These are phyloP conservation scores for Plecotus auritus DNA, from an alignment of 2,113 vertebrate genomes.

Conservation along the genomic window DNA sequence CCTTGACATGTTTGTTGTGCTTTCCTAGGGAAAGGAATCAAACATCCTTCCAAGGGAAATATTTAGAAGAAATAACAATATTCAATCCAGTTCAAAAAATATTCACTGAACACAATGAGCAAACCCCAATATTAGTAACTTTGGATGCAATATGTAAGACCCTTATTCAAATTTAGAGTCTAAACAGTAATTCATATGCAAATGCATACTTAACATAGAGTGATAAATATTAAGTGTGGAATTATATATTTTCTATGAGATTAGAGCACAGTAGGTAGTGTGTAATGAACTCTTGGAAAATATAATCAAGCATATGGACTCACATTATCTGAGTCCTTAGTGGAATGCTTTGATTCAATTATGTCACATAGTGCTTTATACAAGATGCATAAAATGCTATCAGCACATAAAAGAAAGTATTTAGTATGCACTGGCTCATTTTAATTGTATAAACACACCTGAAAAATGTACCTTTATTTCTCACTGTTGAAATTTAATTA, in stretches of 20 bases:
- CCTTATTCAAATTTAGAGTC: background rate
- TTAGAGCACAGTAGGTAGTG: constrained; percentile 47
- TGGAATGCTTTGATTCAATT: constrained; percentile 57
- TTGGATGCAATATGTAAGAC: background rate
- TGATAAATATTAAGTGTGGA: constrained; percentile 52
- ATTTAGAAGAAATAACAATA: background rate
- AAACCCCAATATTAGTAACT: background rate
- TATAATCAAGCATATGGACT: constrained; percentile 48
- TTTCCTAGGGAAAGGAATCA: background rate
- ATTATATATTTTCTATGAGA: constrained; percentile 36
- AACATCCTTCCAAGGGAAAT: background rate
- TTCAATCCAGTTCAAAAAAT: background rate
- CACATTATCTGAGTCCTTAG: constrained; percentile 43
- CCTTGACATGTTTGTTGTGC: background rate
- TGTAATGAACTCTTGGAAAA: constrained; percentile 55
- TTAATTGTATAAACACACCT: constrained; percentile 44
- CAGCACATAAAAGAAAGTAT: constrained; percentile 36
- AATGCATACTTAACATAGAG: constrained; percentile 28
- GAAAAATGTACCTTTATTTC: constrained; percentile 43
- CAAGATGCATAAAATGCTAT: constrained; percentile 41
- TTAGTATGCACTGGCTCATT: constrained; percentile 40
- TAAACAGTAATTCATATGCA: constrained; percentile 15
- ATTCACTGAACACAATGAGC: background rate
- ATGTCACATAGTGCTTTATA: constrained; percentile 20
- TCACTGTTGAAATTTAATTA: constrained; percentile 41